Conservation (phyloP, 2,797 vertebrate genomes). For the Antrozous pallidus region DNA sequence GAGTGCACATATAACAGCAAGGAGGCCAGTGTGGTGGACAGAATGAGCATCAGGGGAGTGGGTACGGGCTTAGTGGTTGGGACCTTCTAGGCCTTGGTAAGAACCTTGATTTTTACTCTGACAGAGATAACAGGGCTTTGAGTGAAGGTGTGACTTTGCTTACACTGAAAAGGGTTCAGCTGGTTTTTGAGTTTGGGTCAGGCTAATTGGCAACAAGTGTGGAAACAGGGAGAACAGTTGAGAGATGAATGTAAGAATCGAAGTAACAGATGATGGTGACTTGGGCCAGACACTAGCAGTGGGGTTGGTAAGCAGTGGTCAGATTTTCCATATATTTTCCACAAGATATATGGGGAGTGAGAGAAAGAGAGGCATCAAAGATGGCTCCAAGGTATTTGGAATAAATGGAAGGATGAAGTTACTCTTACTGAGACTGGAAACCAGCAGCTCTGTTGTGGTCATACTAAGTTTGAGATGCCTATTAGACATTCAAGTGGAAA, state of each 20-base stretch:
- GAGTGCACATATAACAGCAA: neutral
- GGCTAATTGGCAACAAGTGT: neutral
- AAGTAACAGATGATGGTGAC: neutral
- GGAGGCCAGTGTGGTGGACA: neutral
- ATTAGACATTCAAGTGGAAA: neutral
- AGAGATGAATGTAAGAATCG: neutral
- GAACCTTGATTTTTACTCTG: neutral
- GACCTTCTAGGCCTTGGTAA: neutral
- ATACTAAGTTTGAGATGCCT: neutral
- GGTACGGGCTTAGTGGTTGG: neutral
- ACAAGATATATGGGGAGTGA: neutral
- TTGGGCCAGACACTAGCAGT: neutral
- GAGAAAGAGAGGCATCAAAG: neutral
- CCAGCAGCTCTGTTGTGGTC: neutral
- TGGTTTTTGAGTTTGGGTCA: neutral
- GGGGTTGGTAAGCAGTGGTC: neutral
- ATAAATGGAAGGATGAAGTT: neutral
- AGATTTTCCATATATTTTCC: neutral
- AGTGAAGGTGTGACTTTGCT: neutral
- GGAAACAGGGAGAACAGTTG: neutral
- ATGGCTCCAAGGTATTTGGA: neutral
- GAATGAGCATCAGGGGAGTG: neutral
- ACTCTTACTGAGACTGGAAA: neutral
- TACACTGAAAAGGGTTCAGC: neutral
- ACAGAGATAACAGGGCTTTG: neutral